A percentile compares a stretch with the other conserved stretches of the same genome.
These are phyloP conservation scores for Sterrhoptilus dennistouni DNA, from an alignment of 2,113 vertebrate genomes.

Conservation along the genomic window DNA sequence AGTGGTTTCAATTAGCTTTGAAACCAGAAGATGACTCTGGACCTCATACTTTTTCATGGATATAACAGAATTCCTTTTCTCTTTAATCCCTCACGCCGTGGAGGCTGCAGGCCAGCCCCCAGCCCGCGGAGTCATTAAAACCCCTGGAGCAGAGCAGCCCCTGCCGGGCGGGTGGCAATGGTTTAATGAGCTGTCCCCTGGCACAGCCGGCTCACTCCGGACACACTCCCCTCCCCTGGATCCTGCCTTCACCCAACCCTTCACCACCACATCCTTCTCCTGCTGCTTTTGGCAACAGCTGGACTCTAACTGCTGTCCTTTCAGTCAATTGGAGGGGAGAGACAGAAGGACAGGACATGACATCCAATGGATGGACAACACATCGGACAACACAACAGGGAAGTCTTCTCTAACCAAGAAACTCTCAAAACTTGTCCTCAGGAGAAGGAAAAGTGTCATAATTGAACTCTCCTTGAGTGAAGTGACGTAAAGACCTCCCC, in stretches of 20 bases:
- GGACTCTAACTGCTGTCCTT: neutral
- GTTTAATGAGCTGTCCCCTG: neutral
- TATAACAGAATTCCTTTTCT: neutral
- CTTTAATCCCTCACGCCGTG: neutral
- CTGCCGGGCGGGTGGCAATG: neutral
- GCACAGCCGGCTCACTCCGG: rapidly evolving
- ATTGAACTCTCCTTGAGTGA: neutral
- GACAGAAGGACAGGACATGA: rapidly evolving
- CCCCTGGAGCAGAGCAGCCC: constrained; percentile 25
- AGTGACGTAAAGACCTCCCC: neutral
- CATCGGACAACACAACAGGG: rapidly evolving
- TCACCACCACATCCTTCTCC: neutral
- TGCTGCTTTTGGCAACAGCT: neutral
- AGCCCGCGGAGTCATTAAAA: neutral
- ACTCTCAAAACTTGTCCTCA: neutral
- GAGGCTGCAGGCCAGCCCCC: neutral
- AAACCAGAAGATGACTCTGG: constrained; percentile 6
- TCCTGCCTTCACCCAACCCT: neutral
- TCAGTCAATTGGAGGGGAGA: neutral
- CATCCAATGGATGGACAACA: rapidly evolving
- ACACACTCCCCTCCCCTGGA: neutral
- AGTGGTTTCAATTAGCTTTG: constrained; percentile 21
- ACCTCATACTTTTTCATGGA: neutral
- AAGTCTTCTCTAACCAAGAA: neutral
- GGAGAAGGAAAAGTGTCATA: neutral